Evolutionary conservation across 2,113 vertebrate genomes (phyloP), one percentile per base, ranked within the genome.

Genomic region (Sinocyclocheilus rhinocerous): DNA sequence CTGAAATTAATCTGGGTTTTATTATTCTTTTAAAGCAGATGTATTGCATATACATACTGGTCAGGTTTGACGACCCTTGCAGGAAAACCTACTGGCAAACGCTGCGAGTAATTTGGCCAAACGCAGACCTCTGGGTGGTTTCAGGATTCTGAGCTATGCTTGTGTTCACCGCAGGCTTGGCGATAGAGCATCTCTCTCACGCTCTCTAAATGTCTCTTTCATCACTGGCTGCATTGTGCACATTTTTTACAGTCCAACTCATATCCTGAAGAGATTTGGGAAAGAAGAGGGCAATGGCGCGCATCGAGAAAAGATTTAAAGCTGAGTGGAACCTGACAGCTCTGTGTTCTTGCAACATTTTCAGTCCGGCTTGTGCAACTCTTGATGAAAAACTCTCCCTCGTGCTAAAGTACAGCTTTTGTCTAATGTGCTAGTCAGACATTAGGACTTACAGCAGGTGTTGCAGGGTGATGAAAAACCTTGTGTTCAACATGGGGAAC

Each of bases 201-300:
- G 81, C 42, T 70, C 81, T 70, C 18, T 6, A 79, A n/a, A 18
- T n/a, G 8, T 80, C 73, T 61, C 77, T 86, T 42, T 86, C 52
- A 75, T 82, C 85, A 86, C 50, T 45, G 69, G 24, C 78, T 76
- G 45, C 65, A 55, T 55, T 52, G 36, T 52, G 11, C 42, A 52
- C 16, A 82, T 69, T 65, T 69, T 82, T 29, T 0, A 15, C 11
- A 86, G 76, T 65, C 55, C 79, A 52, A 55, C 78, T 76, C 69
- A 26, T 65, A 65, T 86, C 85, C 85, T 82, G 79, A 12, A 45
- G 76, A 10, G 67, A 72, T 86, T 73, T 73, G 13, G 4, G 59
- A 45, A 75, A 75, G n/a, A 7, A 36, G 18, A 4, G 1, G 65
- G 67, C 7, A 29, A 29, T 72, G 57, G 36, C 63, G 57, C 5